A percentile compares a stretch with the other conserved stretches of the same genome.
Evolutionary conservation across 2,113 vertebrate genomes (phyloP).

Genomic region (human): GRCh38 chr6:160424501-160425000

Average conservation of each 20-base stretch:
- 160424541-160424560: not conserved
- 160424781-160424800: not conserved
- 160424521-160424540: not conserved
- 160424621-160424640: not conserved
- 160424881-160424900: not conserved
- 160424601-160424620: not conserved
- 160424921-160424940: not conserved
- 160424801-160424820: not conserved
- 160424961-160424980: not conserved
- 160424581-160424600: not conserved
- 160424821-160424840: not conserved
- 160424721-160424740: not conserved
- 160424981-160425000: not conserved
- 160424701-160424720: no score
- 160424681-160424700: not conserved
- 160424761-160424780: not conserved
- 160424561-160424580: not conserved
- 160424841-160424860: not conserved
- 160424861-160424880: not conserved
- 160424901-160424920: not conserved
- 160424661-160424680: rapidly evolving
- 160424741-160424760: not conserved
- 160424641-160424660: not conserved
- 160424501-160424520: not conserved
- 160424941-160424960: not conserved